Percentiles rank a stretch among this genome's conserved stretches.
These are phyloP conservation scores for Meteorus cinctellus DNA, from an alignment of 2,888 invertebrate genomes.

Conservation along the genomic window DNA sequence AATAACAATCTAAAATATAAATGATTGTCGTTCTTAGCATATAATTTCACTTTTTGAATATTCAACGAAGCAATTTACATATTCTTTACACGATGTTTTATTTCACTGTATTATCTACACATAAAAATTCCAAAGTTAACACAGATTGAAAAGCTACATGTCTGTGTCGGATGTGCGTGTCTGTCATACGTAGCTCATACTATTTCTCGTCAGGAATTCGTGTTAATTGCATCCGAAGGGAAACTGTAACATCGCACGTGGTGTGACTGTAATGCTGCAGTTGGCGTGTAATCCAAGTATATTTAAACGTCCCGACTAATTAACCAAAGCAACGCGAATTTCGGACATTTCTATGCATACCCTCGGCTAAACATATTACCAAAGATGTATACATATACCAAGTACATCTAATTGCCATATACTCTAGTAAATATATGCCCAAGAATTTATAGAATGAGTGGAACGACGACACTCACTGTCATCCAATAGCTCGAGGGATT, in stretches of 20 bases:
- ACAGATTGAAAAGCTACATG: neutral
- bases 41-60: too few relatives aligned
- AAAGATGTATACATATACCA: neutral
- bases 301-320: constrained; percentile 65
- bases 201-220: neutral
- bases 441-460: neutral
- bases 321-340: constrained; percentile 52
- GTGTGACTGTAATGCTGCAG: constrained; percentile 39
- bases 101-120: too few relatives aligned
- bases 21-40: too few relatives aligned
- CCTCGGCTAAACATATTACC: neutral
- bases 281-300: constrained; percentile 62
- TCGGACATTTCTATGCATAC: constrained; percentile 21
- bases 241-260: constrained; percentile 5
- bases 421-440: neutral
- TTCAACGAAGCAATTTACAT: too few relatives aligned
- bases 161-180: neutral
- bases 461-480: neutral
- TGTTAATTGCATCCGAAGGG: constrained; percentile 12
- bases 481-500: constrained; percentile 27
- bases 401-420: constrained; percentile 2
- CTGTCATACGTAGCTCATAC: neutral
- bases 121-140: too few relatives aligned
- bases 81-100: too few relatives aligned
- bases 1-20: too few relatives aligned